These are phyloP conservation scores for Pygoscelis antarcticus DNA, from an alignment of 2,113 vertebrate species.

Conservation along the genomic window DNA sequence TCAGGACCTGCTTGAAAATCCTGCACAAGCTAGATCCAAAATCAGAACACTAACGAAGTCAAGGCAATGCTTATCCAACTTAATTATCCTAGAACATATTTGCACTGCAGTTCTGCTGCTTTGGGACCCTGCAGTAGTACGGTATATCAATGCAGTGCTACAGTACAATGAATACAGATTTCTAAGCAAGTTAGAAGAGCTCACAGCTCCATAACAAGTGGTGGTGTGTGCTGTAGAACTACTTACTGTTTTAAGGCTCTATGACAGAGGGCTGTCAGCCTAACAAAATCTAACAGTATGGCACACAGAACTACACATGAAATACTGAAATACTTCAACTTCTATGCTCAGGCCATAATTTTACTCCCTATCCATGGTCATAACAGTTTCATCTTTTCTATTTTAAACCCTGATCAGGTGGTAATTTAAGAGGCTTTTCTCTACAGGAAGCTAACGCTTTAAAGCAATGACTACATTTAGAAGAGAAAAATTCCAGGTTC, in stretches of 20 bases:
- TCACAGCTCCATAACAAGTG: not conserved
- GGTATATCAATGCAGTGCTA: not conserved
- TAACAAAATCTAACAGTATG: not conserved
- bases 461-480: not conserved
- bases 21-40: not conserved
- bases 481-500: not conserved
- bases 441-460: not conserved
- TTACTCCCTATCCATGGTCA: not conserved
- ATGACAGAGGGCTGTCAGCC: not conserved
- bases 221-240: rapidly evolving
- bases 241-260: not conserved
- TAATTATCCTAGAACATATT: not conserved
- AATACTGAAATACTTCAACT: not conserved
- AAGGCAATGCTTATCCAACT: not conserved
- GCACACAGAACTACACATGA: not conserved
- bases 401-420: not conserved
- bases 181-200: not conserved
- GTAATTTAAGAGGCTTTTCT: not conserved
- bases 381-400: not conserved
- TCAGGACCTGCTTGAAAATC: not conserved
- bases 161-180: not conserved
- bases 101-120: not conserved
- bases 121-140: not conserved
- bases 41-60: not conserved
- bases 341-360: not conserved